phyloP scores from a whole-genome alignment of 2,113 vertebrate genomes.

The Synchiropus splendidus region DNA sequence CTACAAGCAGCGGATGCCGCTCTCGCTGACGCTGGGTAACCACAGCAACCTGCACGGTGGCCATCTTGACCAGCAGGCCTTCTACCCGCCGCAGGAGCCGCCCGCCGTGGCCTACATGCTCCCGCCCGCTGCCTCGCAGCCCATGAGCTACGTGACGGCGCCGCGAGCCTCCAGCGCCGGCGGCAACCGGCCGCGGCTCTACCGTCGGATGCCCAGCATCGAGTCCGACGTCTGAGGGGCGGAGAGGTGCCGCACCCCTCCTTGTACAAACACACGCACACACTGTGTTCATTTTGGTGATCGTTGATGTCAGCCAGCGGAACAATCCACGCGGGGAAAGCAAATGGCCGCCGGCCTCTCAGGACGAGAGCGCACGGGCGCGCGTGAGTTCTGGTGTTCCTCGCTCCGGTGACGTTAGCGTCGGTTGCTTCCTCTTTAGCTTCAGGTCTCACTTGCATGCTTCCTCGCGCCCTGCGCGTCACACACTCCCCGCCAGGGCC shows the following conservation, averaged over 20 bases:
- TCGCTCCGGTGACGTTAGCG: conserved; percentile 39
- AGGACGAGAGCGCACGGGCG: conserved; percentile 47
- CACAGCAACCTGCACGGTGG: conserved; percentile 66
- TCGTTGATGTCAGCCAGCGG: conserved; percentile 59
- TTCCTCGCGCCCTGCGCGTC: conserved; percentile 62
- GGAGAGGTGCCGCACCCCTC: conserved; percentile 20
- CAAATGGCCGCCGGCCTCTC: conserved; percentile 32
- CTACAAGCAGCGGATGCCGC: conserved; percentile 84
- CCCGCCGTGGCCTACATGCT: conserved; percentile 89
- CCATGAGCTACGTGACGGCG: conserved; percentile 79
- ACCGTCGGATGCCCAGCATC: conserved; percentile 97
- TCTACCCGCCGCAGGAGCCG: conserved; percentile 77
- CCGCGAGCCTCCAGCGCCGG: conserved; percentile 88
- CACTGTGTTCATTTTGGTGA: conserved; percentile 17
- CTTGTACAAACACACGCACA: conserved; percentile 46
- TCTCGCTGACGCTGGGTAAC: conserved; percentile 72
- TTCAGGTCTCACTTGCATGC: conserved; percentile 65
- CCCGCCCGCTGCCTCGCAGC: conserved; percentile 79
- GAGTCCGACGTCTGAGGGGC: conserved; percentile 90
- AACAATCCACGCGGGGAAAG: conserved; percentile 51
- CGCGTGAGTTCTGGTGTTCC: conserved; percentile 55
- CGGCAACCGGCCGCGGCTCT: conserved; percentile 86
- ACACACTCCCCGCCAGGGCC: conserved; percentile 55
- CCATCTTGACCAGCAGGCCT: conserved; percentile 57
- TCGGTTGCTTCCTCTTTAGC: conserved; percentile 57